Conservation (phyloP, 2,113 vertebrate genomes). For the Periophthalmus modestus region DNA sequence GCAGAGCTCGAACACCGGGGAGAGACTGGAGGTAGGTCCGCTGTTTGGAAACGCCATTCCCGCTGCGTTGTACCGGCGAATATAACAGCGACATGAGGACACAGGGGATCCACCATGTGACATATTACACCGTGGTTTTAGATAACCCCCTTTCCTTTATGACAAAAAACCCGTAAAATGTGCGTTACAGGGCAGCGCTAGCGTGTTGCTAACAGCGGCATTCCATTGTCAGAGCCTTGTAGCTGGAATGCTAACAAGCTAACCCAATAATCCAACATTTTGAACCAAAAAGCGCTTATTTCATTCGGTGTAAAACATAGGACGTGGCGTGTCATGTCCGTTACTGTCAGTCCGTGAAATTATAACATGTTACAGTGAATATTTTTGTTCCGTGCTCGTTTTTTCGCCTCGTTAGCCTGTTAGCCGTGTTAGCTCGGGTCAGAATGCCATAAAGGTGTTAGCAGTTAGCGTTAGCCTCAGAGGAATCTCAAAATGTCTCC, state of each 20-base stretch:
- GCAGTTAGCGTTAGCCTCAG: conserved; percentile 42
- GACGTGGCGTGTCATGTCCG: not conserved
- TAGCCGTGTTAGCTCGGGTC: conserved; percentile 29
- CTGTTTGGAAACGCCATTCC: not conserved
- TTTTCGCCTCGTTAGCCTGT: conserved; percentile 27
- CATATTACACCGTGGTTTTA: too few species aligned
- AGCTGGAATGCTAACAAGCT: conserved; percentile 33
- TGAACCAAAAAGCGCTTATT: fast-evolving
- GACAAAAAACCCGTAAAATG: not conserved
- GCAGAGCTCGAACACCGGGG: conserved; percentile 52
- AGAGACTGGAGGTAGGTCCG: conserved; percentile 58
- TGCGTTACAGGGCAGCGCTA: conserved; percentile 17
- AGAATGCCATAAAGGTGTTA: conserved; percentile 28
- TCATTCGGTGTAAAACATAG: not conserved
- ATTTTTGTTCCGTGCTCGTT: not conserved
- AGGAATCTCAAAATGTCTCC: conserved; percentile 66
- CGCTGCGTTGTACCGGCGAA: too few species aligned
- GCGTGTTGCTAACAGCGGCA: conserved; percentile 43
- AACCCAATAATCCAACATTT: not conserved
- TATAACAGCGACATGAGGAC: not conserved
- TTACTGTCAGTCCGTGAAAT: not conserved
- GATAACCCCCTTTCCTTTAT: not conserved
- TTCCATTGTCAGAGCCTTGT: conserved; percentile 68
- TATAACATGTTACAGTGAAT: fast-evolving
- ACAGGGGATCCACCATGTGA: too few species aligned